Percentiles rank a stretch among this genome's conserved stretches.
These are phyloP conservation scores for Oligia fasciuncula DNA, from an alignment of 2,888 invertebrate genomes.

Conservation along the genomic window DNA sequence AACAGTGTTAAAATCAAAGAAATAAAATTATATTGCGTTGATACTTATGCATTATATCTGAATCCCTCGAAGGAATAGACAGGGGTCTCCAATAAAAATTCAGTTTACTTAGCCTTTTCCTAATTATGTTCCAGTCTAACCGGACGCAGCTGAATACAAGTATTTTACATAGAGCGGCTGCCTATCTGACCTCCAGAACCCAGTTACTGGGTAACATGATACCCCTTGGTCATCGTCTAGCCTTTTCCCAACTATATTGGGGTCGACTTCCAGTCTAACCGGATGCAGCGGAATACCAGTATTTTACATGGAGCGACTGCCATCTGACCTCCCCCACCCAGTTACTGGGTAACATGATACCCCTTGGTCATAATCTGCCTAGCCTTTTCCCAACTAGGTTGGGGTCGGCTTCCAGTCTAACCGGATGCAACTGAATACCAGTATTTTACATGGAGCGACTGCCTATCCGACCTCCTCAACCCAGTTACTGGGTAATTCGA, in stretches of 20 bases:
- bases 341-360: background rate
- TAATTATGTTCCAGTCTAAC: background rate
- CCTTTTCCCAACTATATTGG: no score
- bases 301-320: background rate
- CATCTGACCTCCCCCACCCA: background rate
- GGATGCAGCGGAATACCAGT: background rate
- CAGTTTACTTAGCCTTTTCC: background rate
- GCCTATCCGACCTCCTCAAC: background rate
- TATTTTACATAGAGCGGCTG: background rate
- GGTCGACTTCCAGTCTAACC: background rate
- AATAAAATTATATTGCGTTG: slow-evolving; percentile 30
- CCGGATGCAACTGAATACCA: background rate
- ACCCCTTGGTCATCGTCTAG: background rate
- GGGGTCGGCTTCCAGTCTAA: no score
- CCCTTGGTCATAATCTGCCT: no score
- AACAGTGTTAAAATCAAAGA: slow-evolving; percentile 18
- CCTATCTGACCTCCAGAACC: no score
- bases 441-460: background rate
- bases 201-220: no score
- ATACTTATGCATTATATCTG: background rate
- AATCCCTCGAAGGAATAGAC: background rate
- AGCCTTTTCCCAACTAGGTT: no score
- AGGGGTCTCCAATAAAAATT: background rate
- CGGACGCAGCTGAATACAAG: background rate
- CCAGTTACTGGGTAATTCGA: background rate